A percentile compares a stretch with the other conserved stretches of the same genome.
Conservation (phyloP, 2,113 vertebrate species). For the Terrapene triunguis region DNA sequence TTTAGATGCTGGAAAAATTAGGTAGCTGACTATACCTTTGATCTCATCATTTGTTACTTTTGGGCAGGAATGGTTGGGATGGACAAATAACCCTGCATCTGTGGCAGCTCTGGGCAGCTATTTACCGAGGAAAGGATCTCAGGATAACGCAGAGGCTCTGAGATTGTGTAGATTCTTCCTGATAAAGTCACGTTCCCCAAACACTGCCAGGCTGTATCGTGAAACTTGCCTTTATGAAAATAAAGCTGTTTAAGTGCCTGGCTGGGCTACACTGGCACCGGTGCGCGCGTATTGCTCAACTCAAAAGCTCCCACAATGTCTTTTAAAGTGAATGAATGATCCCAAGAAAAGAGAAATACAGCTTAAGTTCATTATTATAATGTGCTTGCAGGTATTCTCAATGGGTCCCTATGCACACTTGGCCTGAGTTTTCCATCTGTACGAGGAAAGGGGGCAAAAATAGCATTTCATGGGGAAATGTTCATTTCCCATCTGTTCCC, state of each 20-base stretch:
- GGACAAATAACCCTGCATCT: not conserved
- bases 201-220: slow-evolving; percentile 33
- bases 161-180: slow-evolving; percentile 51
- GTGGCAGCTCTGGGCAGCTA: not conserved
- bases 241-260: slow-evolving; percentile 37
- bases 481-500: not conserved
- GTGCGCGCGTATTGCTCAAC: slow-evolving; percentile 7
- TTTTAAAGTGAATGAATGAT: slow-evolving; percentile 48
- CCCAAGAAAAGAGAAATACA: slow-evolving; percentile 26
- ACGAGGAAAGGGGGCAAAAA: not conserved
- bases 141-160: not conserved
- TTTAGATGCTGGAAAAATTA: not conserved
- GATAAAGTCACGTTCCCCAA: not conserved
- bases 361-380: slow-evolving; percentile 46
- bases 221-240: slow-evolving; percentile 19
- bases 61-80: not conserved
- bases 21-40: not conserved
- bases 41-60: slow-evolving; percentile 42
- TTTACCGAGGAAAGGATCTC: slow-evolving; percentile 13
- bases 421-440: not conserved
- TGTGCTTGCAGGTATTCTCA: slow-evolving; percentile 26
- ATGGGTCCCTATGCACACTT: accelerated
- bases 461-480: not conserved
- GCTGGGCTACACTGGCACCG: slow-evolving; percentile 18
- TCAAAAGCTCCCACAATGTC: slow-evolving; percentile 49